Evolutionary conservation across 2,888 invertebrate species (phyloP).

Genomic region (Dasypolia templi): DNA sequence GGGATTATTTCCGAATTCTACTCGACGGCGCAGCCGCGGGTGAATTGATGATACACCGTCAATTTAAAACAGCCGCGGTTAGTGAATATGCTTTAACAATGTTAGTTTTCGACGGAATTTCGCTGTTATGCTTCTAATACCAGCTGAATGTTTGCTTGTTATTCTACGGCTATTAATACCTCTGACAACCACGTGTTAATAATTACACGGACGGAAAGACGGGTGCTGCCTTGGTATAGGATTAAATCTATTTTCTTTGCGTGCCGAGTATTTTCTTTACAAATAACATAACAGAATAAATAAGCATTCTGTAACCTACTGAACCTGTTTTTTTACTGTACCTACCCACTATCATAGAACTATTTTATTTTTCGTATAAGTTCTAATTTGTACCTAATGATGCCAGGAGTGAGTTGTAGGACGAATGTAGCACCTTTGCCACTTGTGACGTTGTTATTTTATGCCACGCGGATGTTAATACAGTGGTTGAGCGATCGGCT

Average conservation of each 20-base stretch:
- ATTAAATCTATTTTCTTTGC: background rate
- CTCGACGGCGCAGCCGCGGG: background rate
- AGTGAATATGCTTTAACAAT: background rate
- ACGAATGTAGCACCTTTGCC: background rate
- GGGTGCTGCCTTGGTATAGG: background rate
- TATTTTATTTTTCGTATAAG: background rate
- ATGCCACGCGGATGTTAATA: no score
- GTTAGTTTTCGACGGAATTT: conserved; percentile 1
- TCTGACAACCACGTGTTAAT: background rate
- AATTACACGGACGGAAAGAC: background rate
- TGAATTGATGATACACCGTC: background rate
- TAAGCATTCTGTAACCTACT: conserved; percentile 6
- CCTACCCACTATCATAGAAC: background rate
- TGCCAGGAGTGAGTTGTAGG: background rate
- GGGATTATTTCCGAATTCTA: background rate
- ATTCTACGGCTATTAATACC: background rate
- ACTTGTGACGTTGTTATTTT: background rate
- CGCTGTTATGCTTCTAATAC: conserved; percentile 20
- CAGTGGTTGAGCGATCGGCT: no score
- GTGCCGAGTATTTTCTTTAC: background rate
- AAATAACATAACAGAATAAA: background rate
- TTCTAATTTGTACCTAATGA: background rate
- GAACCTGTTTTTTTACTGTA: background rate
- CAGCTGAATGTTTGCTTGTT: conserved; percentile 11
- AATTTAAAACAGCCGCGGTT: background rate